Evolutionary conservation across 2,888 invertebrate species (phyloP), one percentile per base, ranked within the genome.

Genomic region (Drosophila mercatorum): DNA sequence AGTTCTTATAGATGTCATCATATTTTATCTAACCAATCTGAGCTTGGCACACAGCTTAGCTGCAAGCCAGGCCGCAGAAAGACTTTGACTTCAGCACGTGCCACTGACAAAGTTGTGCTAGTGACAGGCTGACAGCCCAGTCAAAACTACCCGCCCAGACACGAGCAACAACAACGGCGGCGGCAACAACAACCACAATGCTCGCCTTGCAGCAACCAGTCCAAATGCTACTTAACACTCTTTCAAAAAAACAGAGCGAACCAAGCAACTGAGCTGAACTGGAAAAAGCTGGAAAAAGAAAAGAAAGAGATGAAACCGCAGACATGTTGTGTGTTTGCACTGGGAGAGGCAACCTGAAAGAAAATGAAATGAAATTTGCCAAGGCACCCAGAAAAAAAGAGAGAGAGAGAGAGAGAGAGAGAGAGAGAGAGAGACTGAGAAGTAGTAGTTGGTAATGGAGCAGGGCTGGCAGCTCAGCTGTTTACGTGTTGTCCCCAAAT

Each of bases 111-210:
- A 78, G 78, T 78, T 80, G 78, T 83, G 84, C 86, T 75, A 88
- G 72, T 85, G 84, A 88, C 84, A 88, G 83, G 58, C 59, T 86
- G 83, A 83, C 86, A 83, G 75, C 63, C 64, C 78, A 87, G 82
- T 84, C 84, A 76, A 82, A 84, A 84, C 87, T 82, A 87, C 82
- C 78, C 81, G 70, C 74, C 87, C 34, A 49, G 26, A 47, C 40
- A 53, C 14, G n/a, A 52, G 59, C 47, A 61, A 58, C 49, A 49
- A 41, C 41, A 40, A 40, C 14, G 17, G 17, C 17, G 17, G 17
- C 17, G 17, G 22, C 31, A 49, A 41, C 41, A 41, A 41, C n/a
- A 53, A 46, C 58, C 36, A 17, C 59, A 60, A 11, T 17, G 14
- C 26, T 38, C 47, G 34, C 40, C 46, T 62, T 53, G 51, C 66